Evolutionary conservation across 2,797 vertebrate species (phyloP).

Genomic region (Lepus townsendii): DNA sequence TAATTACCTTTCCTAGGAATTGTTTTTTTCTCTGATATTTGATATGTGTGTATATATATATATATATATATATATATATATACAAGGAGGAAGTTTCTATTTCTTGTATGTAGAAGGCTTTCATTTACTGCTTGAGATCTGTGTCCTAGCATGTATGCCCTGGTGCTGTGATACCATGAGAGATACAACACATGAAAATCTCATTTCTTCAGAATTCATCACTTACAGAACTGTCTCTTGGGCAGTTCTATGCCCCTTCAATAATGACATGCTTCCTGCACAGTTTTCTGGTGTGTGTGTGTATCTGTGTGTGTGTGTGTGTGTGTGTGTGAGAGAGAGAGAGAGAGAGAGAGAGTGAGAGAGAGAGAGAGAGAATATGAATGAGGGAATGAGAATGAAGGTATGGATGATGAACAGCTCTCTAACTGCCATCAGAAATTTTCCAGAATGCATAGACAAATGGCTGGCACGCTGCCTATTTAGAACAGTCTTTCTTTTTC

Average conservation of each 20-base stretch:
- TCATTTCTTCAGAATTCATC: not conserved
- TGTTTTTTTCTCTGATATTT: not conserved
- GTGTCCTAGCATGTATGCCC: not conserved
- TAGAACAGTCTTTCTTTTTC: not conserved
- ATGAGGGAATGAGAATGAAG: no score
- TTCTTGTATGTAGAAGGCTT: not conserved
- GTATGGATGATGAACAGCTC: not conserved
- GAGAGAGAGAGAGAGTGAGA: not conserved
- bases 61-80: not conserved
- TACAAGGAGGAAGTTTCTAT: not conserved
- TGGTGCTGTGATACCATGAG: not conserved
- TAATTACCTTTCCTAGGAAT: not conserved
- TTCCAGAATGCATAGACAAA: not conserved
- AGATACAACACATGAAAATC: not conserved
- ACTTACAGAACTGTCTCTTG: not conserved
- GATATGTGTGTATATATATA: not conserved
- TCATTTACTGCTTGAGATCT: not conserved
- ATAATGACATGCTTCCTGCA: not conserved
- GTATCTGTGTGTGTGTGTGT: no score
- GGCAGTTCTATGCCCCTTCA: fast-evolving
- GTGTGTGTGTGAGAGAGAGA: no score
- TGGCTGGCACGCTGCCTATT: slow-evolving; percentile 8
- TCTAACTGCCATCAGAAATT: not conserved
- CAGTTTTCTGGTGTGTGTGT: not conserved
- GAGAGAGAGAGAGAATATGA: not conserved